A percentile compares a stretch with the other conserved stretches of the same genome.
Evolutionary conservation across 2,113 vertebrate genomes (phyloP).

Genomic region (Azemiops feae): DNA sequence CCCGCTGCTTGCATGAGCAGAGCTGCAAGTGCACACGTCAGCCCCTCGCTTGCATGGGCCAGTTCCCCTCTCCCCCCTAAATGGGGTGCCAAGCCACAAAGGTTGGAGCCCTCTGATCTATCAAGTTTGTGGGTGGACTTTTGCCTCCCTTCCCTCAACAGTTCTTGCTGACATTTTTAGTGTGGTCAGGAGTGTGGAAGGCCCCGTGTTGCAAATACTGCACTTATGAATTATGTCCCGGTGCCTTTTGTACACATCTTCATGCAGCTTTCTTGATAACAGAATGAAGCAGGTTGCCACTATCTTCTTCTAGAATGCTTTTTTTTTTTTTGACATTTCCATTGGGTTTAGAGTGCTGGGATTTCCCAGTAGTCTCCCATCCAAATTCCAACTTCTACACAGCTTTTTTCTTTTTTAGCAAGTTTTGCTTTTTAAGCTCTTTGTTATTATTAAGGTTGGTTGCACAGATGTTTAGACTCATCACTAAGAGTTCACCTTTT

Average conservation of each 20-base stretch:
- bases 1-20: neutral
- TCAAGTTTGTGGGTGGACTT: neutral
- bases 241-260: neutral
- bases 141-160: neutral
- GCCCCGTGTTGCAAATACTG: neutral
- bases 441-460: neutral
- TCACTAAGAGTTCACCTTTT: neutral
- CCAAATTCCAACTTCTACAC: neutral
- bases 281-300: neutral
- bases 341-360: neutral
- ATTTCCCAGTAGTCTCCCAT: neutral
- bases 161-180: neutral
- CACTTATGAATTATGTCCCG: neutral
- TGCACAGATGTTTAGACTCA: neutral
- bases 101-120: neutral
- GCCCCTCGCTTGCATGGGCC: too few species aligned
- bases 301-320: neutral
- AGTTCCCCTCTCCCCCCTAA: neutral
- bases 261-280: neutral
- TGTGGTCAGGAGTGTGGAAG: neutral
- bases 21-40: neutral
- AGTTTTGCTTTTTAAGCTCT: neutral
- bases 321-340: neutral
- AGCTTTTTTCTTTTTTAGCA: neutral
- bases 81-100: fast-evolving